Base-by-base conservation (phyloP, 2,113 vertebrate species). In the Macroglossus sobrinus region DNA sequence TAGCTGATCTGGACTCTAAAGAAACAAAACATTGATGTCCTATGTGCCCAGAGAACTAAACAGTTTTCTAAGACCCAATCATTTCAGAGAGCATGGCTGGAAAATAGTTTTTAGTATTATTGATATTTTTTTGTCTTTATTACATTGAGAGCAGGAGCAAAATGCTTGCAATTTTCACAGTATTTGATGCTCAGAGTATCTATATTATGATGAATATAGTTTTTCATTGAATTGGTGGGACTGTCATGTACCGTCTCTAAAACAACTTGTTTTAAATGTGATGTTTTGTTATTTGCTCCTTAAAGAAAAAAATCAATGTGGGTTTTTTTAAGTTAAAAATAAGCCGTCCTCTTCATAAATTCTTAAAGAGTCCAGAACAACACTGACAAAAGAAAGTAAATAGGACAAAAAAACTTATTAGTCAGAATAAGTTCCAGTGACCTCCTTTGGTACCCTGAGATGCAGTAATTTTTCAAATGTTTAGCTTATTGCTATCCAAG, bases 91-190 rank as follows among this genome's bases (percentile, higher is more conserved):
- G 9, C 26, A 47, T 3, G 43, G 59, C 43, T 96, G 75, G 90
- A 84, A 95, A 92, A 55, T 21, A 47, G 66, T 21, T 68, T 81
- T 93, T 72, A 86, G 74, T 93, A 68, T 78, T 94, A 97, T 63
- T 96, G 96, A 79, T 79, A 79, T 82, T 92, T 97, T 22, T 93
- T 72, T 91, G 75, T 93, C 87, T 96, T 95, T 95, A 97, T 97
- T 97, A 81, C 57, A 66, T 45, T 79, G 61, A 91, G n/a, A 88
- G 92, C 47, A 38, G 50, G 63, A 97, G 63, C 35, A 92, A 94
- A 96, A 90, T 47, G 57, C 55, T 96, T 93, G 43, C 43, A 93
- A 93, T 91, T 96, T 85, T 79, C 72, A 72, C 66, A 84, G 57
- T 21, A 66, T 61, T 92, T 94, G 94, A 47, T 61, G 43, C 57